These are phyloP conservation scores for Corythoichthys intestinalis DNA, from an alignment of 2,113 vertebrate genomes.

Conservation along the genomic window DNA sequence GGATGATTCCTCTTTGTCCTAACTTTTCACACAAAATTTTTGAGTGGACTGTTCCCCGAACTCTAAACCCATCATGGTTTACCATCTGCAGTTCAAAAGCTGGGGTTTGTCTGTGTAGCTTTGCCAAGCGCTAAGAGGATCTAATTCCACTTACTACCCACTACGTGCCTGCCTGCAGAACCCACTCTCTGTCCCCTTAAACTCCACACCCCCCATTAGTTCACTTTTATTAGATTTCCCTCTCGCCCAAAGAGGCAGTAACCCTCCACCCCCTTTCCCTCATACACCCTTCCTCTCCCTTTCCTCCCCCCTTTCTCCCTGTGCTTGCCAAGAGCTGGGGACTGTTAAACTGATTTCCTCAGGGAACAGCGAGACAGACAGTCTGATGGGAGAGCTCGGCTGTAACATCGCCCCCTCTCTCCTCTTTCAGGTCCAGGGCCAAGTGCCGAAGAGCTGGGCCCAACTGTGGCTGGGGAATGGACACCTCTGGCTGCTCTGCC, in stretches of 20 bases:
- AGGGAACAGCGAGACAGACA: slow-evolving; percentile 63
- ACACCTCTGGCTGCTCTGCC: slow-evolving; percentile 48
- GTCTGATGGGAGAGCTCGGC: slow-evolving; percentile 61
- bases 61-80: slow-evolving; percentile 60
- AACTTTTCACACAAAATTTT: slow-evolving; percentile 69
- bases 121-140: slow-evolving; percentile 75
- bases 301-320: slow-evolving; percentile 46
- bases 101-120: slow-evolving; percentile 64
- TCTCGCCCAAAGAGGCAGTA: slow-evolving; percentile 68
- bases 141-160: slow-evolving; percentile 73
- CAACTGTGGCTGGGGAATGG: slow-evolving; percentile 20
- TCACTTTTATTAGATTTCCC: slow-evolving; percentile 75
- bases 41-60: slow-evolving; percentile 53
- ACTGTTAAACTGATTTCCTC: slow-evolving; percentile 76
- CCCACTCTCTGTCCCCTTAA: slow-evolving; percentile 59
- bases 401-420: slow-evolving; percentile 48
- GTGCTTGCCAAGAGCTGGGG: slow-evolving; percentile 62
- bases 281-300: not conserved
- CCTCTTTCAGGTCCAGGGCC: slow-evolving; percentile 38
- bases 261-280: slow-evolving; percentile 17
- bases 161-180: slow-evolving; percentile 52
- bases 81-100: slow-evolving; percentile 75
- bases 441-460: slow-evolving; percentile 32
- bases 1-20: slow-evolving; percentile 69
- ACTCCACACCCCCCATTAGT: slow-evolving; percentile 70